Percentiles rank a stretch among this genome's conserved stretches.
Conservation (phyloP, 2,797 vertebrate species). For the Lithobates pipiens region DNA sequence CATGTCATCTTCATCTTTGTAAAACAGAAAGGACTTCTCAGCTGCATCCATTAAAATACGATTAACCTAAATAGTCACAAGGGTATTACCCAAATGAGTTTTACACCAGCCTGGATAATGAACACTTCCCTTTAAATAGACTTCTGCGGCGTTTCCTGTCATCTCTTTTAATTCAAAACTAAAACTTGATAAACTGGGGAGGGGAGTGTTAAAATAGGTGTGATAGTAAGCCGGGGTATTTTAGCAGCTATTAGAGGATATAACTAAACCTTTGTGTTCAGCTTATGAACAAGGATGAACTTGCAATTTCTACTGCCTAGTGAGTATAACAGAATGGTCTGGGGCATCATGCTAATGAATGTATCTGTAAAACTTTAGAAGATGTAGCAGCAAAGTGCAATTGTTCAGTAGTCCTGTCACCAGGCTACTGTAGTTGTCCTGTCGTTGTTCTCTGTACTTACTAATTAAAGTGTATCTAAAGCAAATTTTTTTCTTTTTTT, state of each 20-base stretch:
- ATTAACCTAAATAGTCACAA: too few species aligned
- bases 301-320: not conserved
- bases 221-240: slow-evolving; percentile 6
- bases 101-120: not conserved
- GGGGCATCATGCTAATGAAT: too few species aligned
- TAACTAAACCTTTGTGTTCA: not conserved
- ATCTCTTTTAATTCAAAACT: slow-evolving; percentile 9
- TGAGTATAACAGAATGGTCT: slow-evolving; percentile 11
- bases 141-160: slow-evolving; percentile 10
- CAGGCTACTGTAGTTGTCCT: too few species aligned
- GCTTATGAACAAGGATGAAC: not conserved
- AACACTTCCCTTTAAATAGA: too few species aligned
- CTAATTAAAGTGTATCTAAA: too few species aligned
- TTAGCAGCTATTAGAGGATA: not conserved
- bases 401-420: not conserved
- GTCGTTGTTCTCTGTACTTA: too few species aligned
- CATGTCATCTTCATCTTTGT: too few species aligned
- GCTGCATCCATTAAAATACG: too few species aligned
- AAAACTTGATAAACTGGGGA: slow-evolving; percentile 4
- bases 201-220: slow-evolving; percentile 50
- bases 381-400: not conserved
- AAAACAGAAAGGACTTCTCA: too few species aligned
- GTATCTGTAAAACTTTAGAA: too few species aligned
- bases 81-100: too few species aligned
- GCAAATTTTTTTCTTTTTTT: too few species aligned